Percentiles rank a stretch among this genome's conserved stretches.
Evolutionary conservation across 2,113 vertebrate genomes (phyloP).

Genomic region (Chaetodon auriga): DNA sequence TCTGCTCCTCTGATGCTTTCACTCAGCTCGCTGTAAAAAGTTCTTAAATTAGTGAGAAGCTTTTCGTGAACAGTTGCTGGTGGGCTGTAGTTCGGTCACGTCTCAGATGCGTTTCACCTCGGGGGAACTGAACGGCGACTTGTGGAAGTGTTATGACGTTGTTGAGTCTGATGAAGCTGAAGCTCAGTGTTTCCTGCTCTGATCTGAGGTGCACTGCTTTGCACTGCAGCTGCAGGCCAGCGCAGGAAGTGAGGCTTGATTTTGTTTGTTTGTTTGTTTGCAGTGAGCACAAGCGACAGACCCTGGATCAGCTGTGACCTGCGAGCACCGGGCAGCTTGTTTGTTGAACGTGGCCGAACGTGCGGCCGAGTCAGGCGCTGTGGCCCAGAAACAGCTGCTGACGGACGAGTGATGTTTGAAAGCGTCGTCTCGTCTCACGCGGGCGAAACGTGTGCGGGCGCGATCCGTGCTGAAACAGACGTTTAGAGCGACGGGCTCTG

Average conservation of each 20-base stretch:
- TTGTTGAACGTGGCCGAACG: background rate
- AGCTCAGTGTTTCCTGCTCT: background rate
- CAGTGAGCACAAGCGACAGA: too few relatives aligned
- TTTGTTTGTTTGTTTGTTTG: background rate
- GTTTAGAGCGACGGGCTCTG: background rate
- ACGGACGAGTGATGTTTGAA: background rate
- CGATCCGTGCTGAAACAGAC: background rate
- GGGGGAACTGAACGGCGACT: background rate
- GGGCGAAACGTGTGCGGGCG: too few relatives aligned
- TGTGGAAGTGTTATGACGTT: too few relatives aligned
- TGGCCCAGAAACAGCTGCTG: too few relatives aligned
- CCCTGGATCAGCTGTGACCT: background rate
- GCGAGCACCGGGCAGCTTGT: background rate
- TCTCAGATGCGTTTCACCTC: background rate
- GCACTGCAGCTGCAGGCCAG: background rate
- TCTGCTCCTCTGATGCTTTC: too few relatives aligned
- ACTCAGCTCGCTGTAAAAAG: background rate
- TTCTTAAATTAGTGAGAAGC: background rate
- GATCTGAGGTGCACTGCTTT: too few relatives aligned
- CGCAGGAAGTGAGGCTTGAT: background rate
- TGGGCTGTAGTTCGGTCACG: constrained; percentile 17
- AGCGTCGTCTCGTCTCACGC: too few relatives aligned
- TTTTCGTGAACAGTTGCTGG: background rate
- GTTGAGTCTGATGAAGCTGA: background rate
- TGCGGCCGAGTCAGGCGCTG: background rate